A percentile compares a stretch with the other conserved stretches of the same genome.
Evolutionary conservation across 1,140 invertebrate genomes (phyloP).

Genomic region (Pseudomyrmex sp.): DNA sequence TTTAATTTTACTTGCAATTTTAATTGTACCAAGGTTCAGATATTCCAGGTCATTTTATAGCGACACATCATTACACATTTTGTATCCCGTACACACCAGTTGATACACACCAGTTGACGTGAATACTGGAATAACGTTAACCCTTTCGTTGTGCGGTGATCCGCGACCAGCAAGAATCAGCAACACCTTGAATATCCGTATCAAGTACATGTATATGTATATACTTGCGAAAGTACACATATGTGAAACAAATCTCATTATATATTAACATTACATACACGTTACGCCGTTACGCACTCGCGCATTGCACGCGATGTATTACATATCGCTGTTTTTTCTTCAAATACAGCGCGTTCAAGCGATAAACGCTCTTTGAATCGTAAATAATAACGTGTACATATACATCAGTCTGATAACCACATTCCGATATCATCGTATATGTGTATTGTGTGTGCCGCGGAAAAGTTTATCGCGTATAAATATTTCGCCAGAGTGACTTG

Average conservation of each 20-base stretch:
- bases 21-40: background rate
- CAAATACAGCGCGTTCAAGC: background rate
- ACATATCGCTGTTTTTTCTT: background rate
- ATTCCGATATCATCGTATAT: background rate
- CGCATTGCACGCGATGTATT: background rate
- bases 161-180: conserved; percentile 7
- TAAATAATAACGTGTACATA: background rate
- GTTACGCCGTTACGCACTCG: background rate
- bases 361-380: conserved; percentile 13
- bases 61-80: background rate
- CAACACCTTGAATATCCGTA: background rate
- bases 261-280: background rate
- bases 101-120: background rate
- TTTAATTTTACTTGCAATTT: too few relatives aligned
- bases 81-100: background rate
- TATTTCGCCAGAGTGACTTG: background rate
- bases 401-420: background rate
- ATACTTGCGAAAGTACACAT: background rate
- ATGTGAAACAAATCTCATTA: conserved; percentile 21
- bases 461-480: background rate
- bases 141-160: conserved; percentile 23
- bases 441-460: background rate
- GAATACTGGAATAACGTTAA: conserved; percentile 12
- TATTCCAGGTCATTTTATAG: conserved; percentile 9
- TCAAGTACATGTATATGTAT: background rate